Evolutionary conservation across 1,140 invertebrate species (phyloP), one percentile per base, ranked within the genome.

Genomic region (Achatina immaculata): DNA sequence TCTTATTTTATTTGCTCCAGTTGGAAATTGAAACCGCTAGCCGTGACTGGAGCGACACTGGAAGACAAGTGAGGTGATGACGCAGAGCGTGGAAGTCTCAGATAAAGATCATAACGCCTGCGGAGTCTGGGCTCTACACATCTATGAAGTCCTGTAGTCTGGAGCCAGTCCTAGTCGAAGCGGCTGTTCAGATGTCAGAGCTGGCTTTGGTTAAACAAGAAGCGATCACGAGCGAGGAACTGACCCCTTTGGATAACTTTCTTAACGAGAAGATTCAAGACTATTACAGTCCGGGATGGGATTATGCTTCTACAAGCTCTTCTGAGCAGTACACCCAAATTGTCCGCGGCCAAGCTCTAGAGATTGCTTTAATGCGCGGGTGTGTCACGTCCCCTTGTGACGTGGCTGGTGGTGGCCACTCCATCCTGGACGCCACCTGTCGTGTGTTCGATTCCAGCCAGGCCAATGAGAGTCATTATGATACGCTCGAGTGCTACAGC

Each of bases 401-500:
- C 36, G 31, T 24, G 3, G 36, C 34, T 19, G 66, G 36, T 3
- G 36, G 28, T 36, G 66, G 66, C 9, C 66, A 69, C 11, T 69
- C 40, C 42, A 7, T 74, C 38, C 45, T 74, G 71, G 71, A 74
- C 9, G 43, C 40, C 2, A 16, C 43, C 4, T 6, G 38, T 38
- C n/a, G 43, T 38, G 11, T 16, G 11, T 45, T 43, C 11, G 71
- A 74, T 42, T 36, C 68, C 7, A 34, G 34, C 21, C 40, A 38
- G 4, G 31, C 28, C 11, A 72, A 72, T 11, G 71, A 74, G 11
- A 51, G 71, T 42, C 71, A 74, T 16, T 74, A 45, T n/a, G 71
- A 74, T 45, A 51, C 42, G 19, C n/a, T 74, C 2, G 71, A 74
- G 43, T 34, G 71, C 21, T 48, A 74, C 71, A 45, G 71, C n/a